Conservation (phyloP, 1,140 invertebrate genomes). For the Calosoma granatense region DNA sequence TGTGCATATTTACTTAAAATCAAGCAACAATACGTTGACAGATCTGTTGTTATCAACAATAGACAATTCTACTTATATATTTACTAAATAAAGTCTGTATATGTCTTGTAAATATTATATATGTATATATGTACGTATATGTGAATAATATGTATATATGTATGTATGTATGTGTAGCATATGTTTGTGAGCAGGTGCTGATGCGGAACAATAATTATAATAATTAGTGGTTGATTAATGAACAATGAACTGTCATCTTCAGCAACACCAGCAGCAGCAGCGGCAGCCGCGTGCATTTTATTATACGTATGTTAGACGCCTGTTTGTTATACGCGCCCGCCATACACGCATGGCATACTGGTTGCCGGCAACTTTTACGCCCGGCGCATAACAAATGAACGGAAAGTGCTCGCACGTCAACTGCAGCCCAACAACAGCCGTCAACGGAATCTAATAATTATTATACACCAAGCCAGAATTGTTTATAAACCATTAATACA, state of each 20-base stretch:
- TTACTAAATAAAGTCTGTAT: too few species aligned
- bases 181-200: neutral
- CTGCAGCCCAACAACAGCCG: too few species aligned
- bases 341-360: too few species aligned
- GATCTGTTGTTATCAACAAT: neutral
- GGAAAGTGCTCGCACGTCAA: too few species aligned
- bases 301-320: neutral
- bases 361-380: too few species aligned
- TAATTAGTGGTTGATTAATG: slow-evolving; percentile 3
- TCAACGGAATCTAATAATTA: too few species aligned
- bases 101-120: too few species aligned
- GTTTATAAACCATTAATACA: too few species aligned
- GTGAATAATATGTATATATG: neutral
- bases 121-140: neutral
- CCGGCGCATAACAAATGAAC: too few species aligned
- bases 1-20: neutral
- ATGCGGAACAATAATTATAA: slow-evolving; percentile 1
- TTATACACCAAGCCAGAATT: too few species aligned
- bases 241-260: slow-evolving; percentile 1
- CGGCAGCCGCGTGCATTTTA: neutral
- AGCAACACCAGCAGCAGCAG: too few species aligned
- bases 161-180: neutral
- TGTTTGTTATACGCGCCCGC: neutral
- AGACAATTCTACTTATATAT: neutral
- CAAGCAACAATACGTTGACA: neutral